Percentiles rank a stretch among this genome's conserved stretches.
Evolutionary conservation across 23 tunicate genomes (phyloP).

Genomic region (Aplidium turbinatum): DNA sequence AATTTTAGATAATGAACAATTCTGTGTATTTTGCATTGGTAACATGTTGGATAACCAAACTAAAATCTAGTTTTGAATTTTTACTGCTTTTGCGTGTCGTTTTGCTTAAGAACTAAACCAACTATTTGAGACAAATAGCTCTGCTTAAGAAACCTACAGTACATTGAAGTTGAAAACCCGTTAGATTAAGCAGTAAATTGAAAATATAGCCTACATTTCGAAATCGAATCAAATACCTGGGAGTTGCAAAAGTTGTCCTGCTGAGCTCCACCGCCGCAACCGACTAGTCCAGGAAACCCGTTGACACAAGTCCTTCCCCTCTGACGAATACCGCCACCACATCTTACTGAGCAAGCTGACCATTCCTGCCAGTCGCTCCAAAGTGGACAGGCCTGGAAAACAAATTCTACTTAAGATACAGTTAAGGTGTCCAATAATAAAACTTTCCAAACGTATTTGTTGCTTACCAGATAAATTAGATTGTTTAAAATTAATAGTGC

Average conservation of each 20-base stretch:
- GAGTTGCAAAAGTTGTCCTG: constrained; percentile 36
- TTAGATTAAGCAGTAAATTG: no score
- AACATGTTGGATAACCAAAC: no score
- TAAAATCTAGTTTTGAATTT: no score
- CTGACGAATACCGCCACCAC: constrained; percentile 30
- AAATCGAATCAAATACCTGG: constrained; percentile 11
- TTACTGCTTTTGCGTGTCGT: no score
- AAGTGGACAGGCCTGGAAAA: constrained; percentile 39
- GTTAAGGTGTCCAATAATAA: no score
- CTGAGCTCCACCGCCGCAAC: constrained; percentile 34
- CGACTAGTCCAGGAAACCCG: constrained; percentile 49
- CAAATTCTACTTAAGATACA: background rate
- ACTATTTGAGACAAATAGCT: no score
- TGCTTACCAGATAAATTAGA: background rate
- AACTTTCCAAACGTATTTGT: background rate
- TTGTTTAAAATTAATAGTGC: background rate
- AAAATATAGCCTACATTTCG: no score
- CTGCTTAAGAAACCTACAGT: no score
- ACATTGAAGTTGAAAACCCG: no score
- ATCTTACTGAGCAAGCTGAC: constrained; percentile 29
- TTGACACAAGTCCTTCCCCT: constrained; percentile 41
- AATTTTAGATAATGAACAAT: no score
- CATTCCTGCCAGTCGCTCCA: constrained; percentile 45
- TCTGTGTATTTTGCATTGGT: no score
- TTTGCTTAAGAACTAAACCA: no score